These are phyloP conservation scores for Aptenodytes forsteri DNA, from an alignment of 2,113 vertebrate genomes.

Conservation along the genomic window DNA sequence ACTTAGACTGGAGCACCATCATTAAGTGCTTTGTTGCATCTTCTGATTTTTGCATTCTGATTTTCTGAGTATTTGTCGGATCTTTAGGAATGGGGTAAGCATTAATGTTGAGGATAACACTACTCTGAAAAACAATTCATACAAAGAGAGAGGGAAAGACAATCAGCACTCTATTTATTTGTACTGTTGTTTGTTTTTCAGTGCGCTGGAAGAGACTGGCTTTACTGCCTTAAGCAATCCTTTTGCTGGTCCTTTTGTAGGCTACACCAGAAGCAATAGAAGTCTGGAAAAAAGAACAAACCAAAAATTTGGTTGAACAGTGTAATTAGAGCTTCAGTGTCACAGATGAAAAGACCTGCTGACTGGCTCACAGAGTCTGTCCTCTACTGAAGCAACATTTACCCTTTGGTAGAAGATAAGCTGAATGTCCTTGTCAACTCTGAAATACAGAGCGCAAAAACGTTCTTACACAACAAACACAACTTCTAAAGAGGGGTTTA, in stretches of 20 bases:
- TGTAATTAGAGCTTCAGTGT: not conserved
- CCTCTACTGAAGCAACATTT: not conserved
- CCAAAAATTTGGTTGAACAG: not conserved
- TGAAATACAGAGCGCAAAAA: not conserved
- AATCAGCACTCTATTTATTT: not conserved
- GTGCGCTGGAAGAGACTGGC: not conserved
- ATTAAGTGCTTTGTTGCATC: not conserved
- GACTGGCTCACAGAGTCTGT: not conserved
- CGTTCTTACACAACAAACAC: not conserved
- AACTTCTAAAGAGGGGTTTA: not conserved
- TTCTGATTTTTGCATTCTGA: not conserved
- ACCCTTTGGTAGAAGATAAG: not conserved
- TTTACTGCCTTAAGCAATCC: slow-evolving; percentile 51
- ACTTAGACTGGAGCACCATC: not conserved
- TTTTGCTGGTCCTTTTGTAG: slow-evolving; percentile 83
- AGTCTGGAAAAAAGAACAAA: slow-evolving; percentile 68
- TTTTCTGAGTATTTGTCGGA: not conserved
- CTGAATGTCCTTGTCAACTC: not conserved
- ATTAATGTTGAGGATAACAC: not conserved
- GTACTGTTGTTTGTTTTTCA: not conserved
- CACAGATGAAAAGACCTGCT: not conserved
- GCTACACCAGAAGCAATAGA: slow-evolving; percentile 69
- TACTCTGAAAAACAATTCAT: not conserved
- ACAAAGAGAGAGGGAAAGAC: not conserved
- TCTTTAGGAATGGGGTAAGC: not conserved